phyloP scores from a whole-genome alignment of 2,797 vertebrate genomes.

The Argya squamiceps region DNA sequence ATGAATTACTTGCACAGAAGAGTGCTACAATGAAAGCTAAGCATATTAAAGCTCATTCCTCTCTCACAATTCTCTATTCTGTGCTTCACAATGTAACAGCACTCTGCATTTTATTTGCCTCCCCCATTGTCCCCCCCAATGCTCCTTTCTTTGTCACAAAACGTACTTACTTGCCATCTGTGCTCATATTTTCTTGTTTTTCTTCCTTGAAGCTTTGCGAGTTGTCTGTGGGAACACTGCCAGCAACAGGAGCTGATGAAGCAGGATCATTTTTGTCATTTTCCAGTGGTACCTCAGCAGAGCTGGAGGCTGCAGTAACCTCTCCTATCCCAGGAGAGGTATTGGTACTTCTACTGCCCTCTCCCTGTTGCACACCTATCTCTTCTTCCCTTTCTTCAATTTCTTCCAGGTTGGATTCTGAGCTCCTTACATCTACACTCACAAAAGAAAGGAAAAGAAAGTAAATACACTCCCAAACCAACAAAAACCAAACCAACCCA shows the following conservation, averaged over 20 bases:
- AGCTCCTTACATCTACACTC: slow-evolving; percentile 69
- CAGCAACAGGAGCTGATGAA: slow-evolving; percentile 65
- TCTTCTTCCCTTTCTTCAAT: slow-evolving; percentile 92
- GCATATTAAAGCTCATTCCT: slow-evolving; percentile 11
- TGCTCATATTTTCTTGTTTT: slow-evolving; percentile 81
- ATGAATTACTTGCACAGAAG: slow-evolving; percentile 12
- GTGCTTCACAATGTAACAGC: slow-evolving; percentile 22
- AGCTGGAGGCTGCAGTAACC: slow-evolving; percentile 61
- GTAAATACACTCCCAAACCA: not conserved
- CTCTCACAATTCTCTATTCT: slow-evolving; percentile 34
- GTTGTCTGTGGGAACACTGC: slow-evolving; percentile 65
- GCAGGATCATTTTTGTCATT: slow-evolving; percentile 58
- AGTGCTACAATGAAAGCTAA: slow-evolving; percentile 27
- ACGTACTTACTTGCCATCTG: slow-evolving; percentile 91
- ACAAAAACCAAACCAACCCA: not conserved
- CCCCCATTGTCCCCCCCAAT: not conserved
- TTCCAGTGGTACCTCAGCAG: slow-evolving; percentile 71
- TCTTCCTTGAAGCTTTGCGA: slow-evolving; percentile 76
- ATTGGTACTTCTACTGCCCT: slow-evolving; percentile 51
- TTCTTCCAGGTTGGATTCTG: slow-evolving; percentile 82
- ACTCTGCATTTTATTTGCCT: not conserved
- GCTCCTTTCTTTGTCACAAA: slow-evolving; percentile 59
- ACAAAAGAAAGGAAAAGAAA: not conserved
- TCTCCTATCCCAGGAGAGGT: slow-evolving; percentile 61
- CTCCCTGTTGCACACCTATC: slow-evolving; percentile 47